These are phyloP conservation scores for Reinhardtius hippoglossoides DNA, from an alignment of 2,113 vertebrate genomes.

Conservation along the genomic window DNA sequence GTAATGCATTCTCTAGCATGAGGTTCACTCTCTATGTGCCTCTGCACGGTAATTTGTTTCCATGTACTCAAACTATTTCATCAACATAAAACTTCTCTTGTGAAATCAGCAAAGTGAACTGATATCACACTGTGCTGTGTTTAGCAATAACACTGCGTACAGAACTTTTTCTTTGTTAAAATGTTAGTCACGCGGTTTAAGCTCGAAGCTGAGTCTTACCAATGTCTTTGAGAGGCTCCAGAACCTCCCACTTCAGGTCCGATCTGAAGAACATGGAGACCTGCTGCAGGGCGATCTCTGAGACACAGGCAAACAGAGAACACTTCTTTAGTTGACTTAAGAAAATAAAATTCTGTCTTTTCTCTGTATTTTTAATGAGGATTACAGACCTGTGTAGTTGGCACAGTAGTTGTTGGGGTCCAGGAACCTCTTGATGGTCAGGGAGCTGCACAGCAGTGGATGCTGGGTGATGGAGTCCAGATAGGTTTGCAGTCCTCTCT, in stretches of 20 bases:
- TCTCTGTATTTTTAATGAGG: too few species aligned
- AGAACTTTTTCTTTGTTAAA: too few species aligned
- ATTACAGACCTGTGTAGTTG: constrained; percentile 90
- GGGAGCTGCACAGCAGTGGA: constrained; percentile 89
- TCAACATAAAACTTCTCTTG: too few species aligned
- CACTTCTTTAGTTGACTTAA: too few species aligned
- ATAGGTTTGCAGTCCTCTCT: constrained; percentile 94
- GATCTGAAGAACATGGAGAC: constrained; percentile 99
- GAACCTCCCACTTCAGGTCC: constrained; percentile 95
- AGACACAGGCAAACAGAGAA: neutral
- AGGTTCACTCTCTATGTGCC: neutral
- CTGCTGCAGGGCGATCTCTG: constrained; percentile 98
- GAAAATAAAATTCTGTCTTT: too few species aligned
- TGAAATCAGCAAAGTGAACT: too few species aligned
- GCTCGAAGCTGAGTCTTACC: constrained; percentile 83
- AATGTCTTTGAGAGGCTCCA: constrained; percentile 95
- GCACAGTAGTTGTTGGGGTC: constrained; percentile 95
- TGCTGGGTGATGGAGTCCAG: constrained; percentile 94
- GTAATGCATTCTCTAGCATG: neutral
- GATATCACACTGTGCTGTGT: too few species aligned
- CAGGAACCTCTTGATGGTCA: constrained; percentile 94
- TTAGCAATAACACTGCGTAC: too few species aligned
- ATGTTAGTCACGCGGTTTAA: too few species aligned
- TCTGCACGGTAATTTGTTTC: too few species aligned
- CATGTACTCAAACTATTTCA: too few species aligned